Evolutionary conservation across 2,888 invertebrate species (phyloP), one percentile per base, ranked within the genome.

Genomic region (Ennomos erosarius): DNA sequence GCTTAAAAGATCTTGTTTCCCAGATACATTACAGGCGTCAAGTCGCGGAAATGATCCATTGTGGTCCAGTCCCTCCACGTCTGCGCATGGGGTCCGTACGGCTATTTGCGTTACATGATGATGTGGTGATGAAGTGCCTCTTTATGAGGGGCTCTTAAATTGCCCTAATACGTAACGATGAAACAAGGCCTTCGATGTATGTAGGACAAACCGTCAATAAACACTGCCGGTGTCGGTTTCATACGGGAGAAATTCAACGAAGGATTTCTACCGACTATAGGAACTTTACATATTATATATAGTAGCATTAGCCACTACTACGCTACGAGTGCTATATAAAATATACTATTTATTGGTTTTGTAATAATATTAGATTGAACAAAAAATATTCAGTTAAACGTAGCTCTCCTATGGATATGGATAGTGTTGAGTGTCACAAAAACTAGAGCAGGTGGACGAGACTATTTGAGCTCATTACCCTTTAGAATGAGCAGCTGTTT

Each of bases 31-130:
- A 84, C 79, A 81, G 79, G 80, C 78, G 78, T 79, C 82, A 81
- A 82, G 76, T 80, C 78, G 82, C 85, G 88, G 89, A 89, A 87
- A 83, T 79, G 79, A 86, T 85, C 85, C 82, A 90, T 90, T 88
- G 84, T 84, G 79, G 75, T 74, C 60, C 72, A 75, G 80, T 73
- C 82, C 78, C 78, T 76, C 73, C 68, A 69, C 71, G 71, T 68
- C 74, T 68, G 70, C 71, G 72, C 68, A 84, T 82, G 80, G 85
- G 88, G 83, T 79, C 81, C 81, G 74, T 66, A 54, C 50, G 71
- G 70, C 78, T 82, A 82, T 87, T 85, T 82, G 78, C 76, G 81
- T 73, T 77, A 72, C 60, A 62, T 75, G 79, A 76, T 76, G 74
- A 82, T 80, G 81, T 78, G 82, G 79, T 84, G 79, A 87, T 85